Evolutionary conservation across 2,888 invertebrate species (phyloP), one percentile per base, ranked within the genome.

Genomic region (Xanthia icteritia): DNA sequence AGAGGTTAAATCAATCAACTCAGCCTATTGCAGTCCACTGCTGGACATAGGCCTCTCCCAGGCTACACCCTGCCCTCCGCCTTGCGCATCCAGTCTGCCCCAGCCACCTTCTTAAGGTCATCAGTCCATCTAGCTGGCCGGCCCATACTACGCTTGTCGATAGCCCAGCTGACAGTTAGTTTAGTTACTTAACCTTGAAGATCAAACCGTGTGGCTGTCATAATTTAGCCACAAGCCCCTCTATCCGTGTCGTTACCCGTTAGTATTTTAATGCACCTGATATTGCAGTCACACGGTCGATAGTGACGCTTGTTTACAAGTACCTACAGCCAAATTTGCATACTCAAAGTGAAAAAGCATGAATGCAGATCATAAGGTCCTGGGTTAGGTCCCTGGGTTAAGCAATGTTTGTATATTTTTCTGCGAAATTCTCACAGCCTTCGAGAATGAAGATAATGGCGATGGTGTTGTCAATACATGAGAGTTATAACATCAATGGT

Each of bases 341-440:
- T n/a, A 56, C 13, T 58, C 27, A 27, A 56, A 56, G 60, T 31
- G 20, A 60, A 60, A 17, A 48, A 68, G 20, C 31, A 58, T 69
- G 20, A 56, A 60, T 61, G 11, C 51, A 66, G 56, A 70, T 58
- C 56, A 63, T 63, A 71, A 48, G 17, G 48, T 48, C 17, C 48
- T 48, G 17, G 9, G 56, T 45, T 67, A 6, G 42, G 58, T 56
- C n/a, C 42, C 42, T 23, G 2, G 13, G 56, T 82, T 67, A 39
- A 4, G 67, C 20, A 68, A 82, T 23, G 15, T 5, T 58, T 58
- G 20, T 64, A 45, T 20, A 42, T 81, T 73, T 79, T 81, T 61
- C 39, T 54, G 15, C 17, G 11, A 23, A 76, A 61, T 77, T 82
- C 77, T 54, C 81, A 81, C 70, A 77, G 66, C 81, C 82, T 80